Evolutionary conservation across 64 coral and sea anemone species (phyloP).

Genomic region (Montipora cactus): DNA sequence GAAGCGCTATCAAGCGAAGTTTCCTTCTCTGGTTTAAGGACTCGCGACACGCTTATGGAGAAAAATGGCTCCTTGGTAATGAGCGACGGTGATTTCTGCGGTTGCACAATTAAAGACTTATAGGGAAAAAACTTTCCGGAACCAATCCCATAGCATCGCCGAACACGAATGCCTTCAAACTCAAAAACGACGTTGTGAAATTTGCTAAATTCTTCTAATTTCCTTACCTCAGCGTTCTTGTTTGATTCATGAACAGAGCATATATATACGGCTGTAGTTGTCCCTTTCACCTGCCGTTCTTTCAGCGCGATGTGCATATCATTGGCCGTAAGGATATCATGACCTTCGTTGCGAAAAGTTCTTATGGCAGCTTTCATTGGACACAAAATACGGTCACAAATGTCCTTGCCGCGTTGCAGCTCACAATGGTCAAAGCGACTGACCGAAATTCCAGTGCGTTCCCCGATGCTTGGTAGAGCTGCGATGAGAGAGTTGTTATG

Average conservation of each 20-base stretch:
- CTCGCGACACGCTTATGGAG: slow-evolving; percentile 23
- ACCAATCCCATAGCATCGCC: slow-evolving; percentile 66
- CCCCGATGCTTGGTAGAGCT: slow-evolving; percentile 10
- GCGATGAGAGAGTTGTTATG: slow-evolving; percentile 39
- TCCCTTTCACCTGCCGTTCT: slow-evolving; percentile 62
- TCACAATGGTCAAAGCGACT: slow-evolving; percentile 31
- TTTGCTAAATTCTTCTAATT: slow-evolving; percentile 73
- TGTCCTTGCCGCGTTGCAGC: slow-evolving; percentile 35
- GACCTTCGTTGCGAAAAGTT: slow-evolving; percentile 9
- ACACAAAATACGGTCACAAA: slow-evolving; percentile 27
- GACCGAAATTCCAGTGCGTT: slow-evolving; percentile 16
- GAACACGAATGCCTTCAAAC: slow-evolving; percentile 43
- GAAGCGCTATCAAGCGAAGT: neutral
- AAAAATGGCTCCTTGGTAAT: slow-evolving; percentile 59
- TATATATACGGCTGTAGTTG: slow-evolving; percentile 70
- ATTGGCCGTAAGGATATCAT: slow-evolving; percentile 53
- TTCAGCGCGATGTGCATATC: slow-evolving; percentile 74
- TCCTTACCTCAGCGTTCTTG: slow-evolving; percentile 58
- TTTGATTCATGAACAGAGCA: slow-evolving; percentile 47
- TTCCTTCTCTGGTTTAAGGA: slow-evolving; percentile 32
- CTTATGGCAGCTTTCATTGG: slow-evolving; percentile 20
- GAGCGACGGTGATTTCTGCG: slow-evolving; percentile 52
- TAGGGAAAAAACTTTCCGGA: slow-evolving; percentile 55
- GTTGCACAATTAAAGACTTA: slow-evolving; percentile 31
- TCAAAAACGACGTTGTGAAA: too few species aligned